A percentile compares a stretch with the other conserved stretches of the same genome.
Evolutionary conservation across 2,888 invertebrate species (phyloP).

Genomic region (Hipparchia sbordonii): DNA sequence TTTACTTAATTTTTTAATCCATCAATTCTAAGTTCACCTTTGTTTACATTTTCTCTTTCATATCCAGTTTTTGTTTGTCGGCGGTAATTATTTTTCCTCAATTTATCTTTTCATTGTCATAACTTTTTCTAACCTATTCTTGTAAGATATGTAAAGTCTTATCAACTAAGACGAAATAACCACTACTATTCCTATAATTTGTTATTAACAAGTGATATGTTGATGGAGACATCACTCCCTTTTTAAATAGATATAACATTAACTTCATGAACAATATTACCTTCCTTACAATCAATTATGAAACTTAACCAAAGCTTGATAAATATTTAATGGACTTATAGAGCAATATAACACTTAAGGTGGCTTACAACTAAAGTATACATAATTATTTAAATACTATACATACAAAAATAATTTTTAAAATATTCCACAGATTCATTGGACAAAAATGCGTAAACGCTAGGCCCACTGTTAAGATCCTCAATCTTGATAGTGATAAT

Average conservation of each 20-base stretch:
- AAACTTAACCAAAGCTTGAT: slow-evolving; percentile 59
- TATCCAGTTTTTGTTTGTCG: slow-evolving; percentile 15
- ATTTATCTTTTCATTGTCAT: slow-evolving; percentile 16
- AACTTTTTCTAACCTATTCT: slow-evolving; percentile 49
- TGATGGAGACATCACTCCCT: slow-evolving; percentile 77
- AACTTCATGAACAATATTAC: slow-evolving; percentile 64
- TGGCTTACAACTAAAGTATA: slow-evolving; percentile 75
- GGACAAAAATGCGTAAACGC: slow-evolving; percentile 52
- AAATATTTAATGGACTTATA: slow-evolving; percentile 63
- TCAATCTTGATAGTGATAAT: slow-evolving; percentile 20
- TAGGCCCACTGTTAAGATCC: slow-evolving; percentile 31
- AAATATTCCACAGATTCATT: slow-evolving; percentile 63
- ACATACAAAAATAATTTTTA: slow-evolving; percentile 70
- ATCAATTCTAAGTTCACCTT: slow-evolving; percentile 24
- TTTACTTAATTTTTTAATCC: slow-evolving; percentile 31
- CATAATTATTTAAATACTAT: slow-evolving; percentile 51
- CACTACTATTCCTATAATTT: slow-evolving; percentile 75
- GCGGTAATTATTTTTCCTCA: slow-evolving; percentile 15
- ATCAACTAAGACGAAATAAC: slow-evolving; percentile 73
- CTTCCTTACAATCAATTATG: slow-evolving; percentile 52
- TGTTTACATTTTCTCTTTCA: slow-evolving; percentile 2
- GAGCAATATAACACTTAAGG: slow-evolving; percentile 76
- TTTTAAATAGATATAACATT: slow-evolving; percentile 69
- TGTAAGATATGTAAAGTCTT: slow-evolving; percentile 74
- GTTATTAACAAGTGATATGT: slow-evolving; percentile 83